Evolutionary conservation across 1,140 invertebrate species (phyloP).

Genomic region (Archivesica marissinica): DNA sequence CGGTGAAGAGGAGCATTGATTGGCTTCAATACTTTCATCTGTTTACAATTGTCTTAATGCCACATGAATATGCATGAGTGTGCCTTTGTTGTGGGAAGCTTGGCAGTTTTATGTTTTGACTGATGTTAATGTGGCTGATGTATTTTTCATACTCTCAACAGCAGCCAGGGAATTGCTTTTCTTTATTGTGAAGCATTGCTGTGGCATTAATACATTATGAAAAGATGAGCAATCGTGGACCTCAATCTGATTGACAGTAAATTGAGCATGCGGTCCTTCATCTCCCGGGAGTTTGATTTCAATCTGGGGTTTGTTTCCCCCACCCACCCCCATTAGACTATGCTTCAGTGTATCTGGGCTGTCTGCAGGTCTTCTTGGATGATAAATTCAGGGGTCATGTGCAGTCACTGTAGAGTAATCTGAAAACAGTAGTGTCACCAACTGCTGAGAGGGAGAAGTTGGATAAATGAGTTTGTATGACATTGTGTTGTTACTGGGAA

Average conservation of each 20-base stretch:
- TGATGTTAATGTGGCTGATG: slow-evolving; percentile 17
- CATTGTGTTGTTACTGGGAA: too few relatives aligned
- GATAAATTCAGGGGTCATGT: too few relatives aligned
- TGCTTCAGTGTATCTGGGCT: too few relatives aligned
- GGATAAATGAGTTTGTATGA: too few relatives aligned
- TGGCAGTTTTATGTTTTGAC: slow-evolving; percentile 18
- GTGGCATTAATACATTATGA: not conserved
- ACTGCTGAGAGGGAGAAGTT: too few relatives aligned
- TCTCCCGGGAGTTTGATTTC: not conserved
- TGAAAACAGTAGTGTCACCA: too few relatives aligned
- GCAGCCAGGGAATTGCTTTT: slow-evolving; percentile 17
- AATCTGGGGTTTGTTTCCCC: not conserved
- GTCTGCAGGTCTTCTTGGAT: too few relatives aligned
- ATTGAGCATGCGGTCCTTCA: slow-evolving; percentile 22
- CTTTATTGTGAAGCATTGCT: slow-evolving; percentile 27
- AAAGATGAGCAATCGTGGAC: not conserved
- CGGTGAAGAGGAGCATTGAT: too few relatives aligned
- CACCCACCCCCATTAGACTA: too few relatives aligned
- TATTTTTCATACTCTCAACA: slow-evolving; percentile 9
- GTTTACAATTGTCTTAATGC: too few relatives aligned
- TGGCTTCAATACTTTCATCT: too few relatives aligned
- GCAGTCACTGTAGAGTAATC: too few relatives aligned
- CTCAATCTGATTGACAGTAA: not conserved
- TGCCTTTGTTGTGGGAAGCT: slow-evolving; percentile 3
- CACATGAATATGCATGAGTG: slow-evolving; percentile 13